Conservation (phyloP, 2,797 vertebrate species). For the Chrosomus eos region DNA sequence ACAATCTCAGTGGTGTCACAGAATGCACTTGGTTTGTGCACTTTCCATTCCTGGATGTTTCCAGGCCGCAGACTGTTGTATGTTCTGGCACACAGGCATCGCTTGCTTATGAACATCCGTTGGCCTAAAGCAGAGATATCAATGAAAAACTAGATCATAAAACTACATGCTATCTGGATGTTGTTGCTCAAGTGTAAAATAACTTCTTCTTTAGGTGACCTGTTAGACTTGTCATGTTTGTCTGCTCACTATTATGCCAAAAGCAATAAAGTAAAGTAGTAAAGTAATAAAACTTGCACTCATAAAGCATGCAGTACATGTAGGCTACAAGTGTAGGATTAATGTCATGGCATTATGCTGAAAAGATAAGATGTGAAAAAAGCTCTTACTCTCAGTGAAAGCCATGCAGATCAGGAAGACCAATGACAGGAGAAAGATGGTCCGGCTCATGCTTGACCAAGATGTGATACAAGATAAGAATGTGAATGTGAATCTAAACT, state of each 20-base stretch:
- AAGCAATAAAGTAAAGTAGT: background rate
- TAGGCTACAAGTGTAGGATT: background rate
- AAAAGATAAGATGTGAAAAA: background rate
- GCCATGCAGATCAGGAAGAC: conserved; percentile 3
- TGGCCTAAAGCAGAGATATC: conserved; percentile 9
- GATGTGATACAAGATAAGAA: background rate
- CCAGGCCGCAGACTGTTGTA: background rate
- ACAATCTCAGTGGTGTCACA: conserved; percentile 33
- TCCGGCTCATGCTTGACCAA: conserved; percentile 16
- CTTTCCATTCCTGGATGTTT: conserved; percentile 26
- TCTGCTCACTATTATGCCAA: background rate
- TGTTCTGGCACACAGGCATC: conserved; percentile 18
- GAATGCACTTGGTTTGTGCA: conserved; percentile 35
- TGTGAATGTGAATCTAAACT: background rate
- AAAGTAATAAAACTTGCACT: background rate
- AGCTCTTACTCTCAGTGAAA: conserved; percentile 9
- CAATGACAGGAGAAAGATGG: conserved; percentile 16
- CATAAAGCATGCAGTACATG: background rate
- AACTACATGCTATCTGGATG: background rate
- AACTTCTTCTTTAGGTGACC: background rate
- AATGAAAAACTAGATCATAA: background rate
- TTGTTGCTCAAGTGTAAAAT: background rate
- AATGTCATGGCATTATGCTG: background rate
- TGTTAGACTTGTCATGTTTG: background rate
- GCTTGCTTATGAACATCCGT: background rate